A percentile compares a stretch with the other conserved stretches of the same genome.
Evolutionary conservation across 1,140 invertebrate genomes (phyloP).

Genomic region (Melitaea cinxia): DNA sequence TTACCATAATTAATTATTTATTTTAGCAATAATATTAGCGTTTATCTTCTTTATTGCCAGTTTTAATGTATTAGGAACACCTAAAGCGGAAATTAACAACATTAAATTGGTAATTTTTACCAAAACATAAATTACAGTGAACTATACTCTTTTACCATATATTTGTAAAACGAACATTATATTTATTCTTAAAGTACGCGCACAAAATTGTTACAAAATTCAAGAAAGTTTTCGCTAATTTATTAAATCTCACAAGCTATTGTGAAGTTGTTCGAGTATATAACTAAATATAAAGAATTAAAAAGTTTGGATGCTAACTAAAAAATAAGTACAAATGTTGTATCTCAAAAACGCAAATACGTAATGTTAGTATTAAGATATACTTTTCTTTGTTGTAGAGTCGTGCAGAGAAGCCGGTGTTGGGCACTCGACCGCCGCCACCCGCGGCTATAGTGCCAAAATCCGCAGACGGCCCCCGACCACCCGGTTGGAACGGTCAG

Average conservation of each 20-base stretch:
- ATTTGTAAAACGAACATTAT: too few relatives aligned
- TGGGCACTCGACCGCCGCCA: constrained; percentile 62
- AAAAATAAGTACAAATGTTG: background rate
- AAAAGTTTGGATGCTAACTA: too few relatives aligned
- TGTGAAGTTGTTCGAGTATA: too few relatives aligned
- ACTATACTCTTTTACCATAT: too few relatives aligned
- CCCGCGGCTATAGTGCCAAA: constrained; percentile 68
- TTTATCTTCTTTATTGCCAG: background rate
- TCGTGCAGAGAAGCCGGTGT: constrained; percentile 63
- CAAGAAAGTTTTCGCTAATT: too few relatives aligned
- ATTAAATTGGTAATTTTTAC: background rate
- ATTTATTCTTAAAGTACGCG: too few relatives aligned
- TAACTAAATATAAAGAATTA: too few relatives aligned
- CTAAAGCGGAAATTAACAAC: background rate
- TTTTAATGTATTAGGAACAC: background rate
- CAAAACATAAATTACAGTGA: background rate
- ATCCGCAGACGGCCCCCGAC: constrained; percentile 61
- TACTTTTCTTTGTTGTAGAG: constrained; percentile 45
- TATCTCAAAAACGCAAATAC: too few relatives aligned
- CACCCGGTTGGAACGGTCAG: constrained; percentile 71
- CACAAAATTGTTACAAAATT: too few relatives aligned
- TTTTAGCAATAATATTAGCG: background rate
- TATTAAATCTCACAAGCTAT: too few relatives aligned
- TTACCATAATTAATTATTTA: background rate
- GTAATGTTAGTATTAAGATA: background rate